Conservation (phyloP, 2,113 vertebrate genomes). For the Nycticebus coucang region DNA sequence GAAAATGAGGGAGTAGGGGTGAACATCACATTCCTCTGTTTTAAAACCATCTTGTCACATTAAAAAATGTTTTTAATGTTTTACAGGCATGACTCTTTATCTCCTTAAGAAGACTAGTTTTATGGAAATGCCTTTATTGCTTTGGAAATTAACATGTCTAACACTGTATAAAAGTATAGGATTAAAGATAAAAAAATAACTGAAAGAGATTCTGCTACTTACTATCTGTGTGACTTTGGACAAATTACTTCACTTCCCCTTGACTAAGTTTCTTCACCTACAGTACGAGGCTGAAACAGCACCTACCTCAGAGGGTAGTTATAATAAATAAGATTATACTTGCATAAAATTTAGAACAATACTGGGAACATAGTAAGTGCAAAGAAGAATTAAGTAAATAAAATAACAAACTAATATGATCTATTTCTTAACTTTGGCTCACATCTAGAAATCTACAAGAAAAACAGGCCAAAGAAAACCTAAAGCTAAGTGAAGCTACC, state of each 20-base stretch:
- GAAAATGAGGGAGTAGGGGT: background rate
- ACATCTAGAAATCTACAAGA: slow-evolving; percentile 6
- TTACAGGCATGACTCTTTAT: slow-evolving; percentile 10
- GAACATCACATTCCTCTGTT: background rate
- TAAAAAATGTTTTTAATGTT: slow-evolving; percentile 12
- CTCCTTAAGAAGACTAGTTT: slow-evolving; percentile 33
- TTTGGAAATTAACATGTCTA: background rate
- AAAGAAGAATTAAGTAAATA: slow-evolving; percentile 28
- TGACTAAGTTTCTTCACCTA: background rate
- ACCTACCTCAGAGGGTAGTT: background rate
- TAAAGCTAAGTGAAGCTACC: slow-evolving; percentile 19
- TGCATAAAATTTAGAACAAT: slow-evolving; percentile 6
- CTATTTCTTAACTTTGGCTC: slow-evolving; percentile 25
- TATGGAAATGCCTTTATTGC: slow-evolving; percentile 26
- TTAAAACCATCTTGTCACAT: slow-evolving; percentile 34
- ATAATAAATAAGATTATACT: background rate
- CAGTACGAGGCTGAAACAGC: background rate
- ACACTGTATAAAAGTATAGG: background rate
- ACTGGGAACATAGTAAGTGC: background rate
- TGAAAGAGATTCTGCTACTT: slow-evolving; percentile 1
- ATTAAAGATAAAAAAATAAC: background rate
- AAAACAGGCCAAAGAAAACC: slow-evolving; percentile 27
- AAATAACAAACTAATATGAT: background rate
- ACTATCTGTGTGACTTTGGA: slow-evolving; percentile 6
- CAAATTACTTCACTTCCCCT: slow-evolving; percentile 4